Base-by-base conservation (phyloP, 1,140 invertebrate species). In the Bombus cullumanus region DNA sequence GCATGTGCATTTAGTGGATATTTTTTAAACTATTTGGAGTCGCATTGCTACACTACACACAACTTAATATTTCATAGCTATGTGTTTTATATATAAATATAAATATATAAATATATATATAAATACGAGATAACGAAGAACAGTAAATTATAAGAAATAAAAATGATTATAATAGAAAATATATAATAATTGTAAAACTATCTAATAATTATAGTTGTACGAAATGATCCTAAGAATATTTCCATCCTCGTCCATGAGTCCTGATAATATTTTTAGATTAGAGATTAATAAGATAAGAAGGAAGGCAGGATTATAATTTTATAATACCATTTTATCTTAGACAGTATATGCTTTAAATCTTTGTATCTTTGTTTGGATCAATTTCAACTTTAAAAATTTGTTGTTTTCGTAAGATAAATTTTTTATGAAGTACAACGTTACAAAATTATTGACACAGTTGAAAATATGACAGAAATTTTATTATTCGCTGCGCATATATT, bases 181-280 rank as follows among this genome's bases (percentile, higher is more conserved):
- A 94, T 93, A 93, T 92, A 80, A 92, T 91, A 88, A 92, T 93
- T 93, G 89, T 92, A 88, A 89, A 92, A 92, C 66, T 91, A 90
- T 72, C 79, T 8, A 28, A 59, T 25, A 77, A 76, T 76, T 43
- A 85, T 87, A 92, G 89, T 93, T 91, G 86, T 88, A 62, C 86
- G 86, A 88, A 90, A 87, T 76, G 82, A 86, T 72, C 73, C 68
- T 39, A 41, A 37, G 47, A 59, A 59, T 31, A 31, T 64, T 64
- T 31, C 73, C 43, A 37, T 69, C 64, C 77, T 31, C 5, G 28
- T 68, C n/a, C 41, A n/a, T 34, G 18, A 53, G 15, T 28, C 53
- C 31, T 37, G 5, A 72, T 41, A 41, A 53, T 8, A 53, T 53
- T 53, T 53, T 53, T 53, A 53, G 18, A 53, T 53, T 22, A 22